A percentile compares a stretch with the other conserved stretches of the same genome.
Conservation (phyloP, 2,888 invertebrate genomes). For the Cerceris ruficornis region DNA sequence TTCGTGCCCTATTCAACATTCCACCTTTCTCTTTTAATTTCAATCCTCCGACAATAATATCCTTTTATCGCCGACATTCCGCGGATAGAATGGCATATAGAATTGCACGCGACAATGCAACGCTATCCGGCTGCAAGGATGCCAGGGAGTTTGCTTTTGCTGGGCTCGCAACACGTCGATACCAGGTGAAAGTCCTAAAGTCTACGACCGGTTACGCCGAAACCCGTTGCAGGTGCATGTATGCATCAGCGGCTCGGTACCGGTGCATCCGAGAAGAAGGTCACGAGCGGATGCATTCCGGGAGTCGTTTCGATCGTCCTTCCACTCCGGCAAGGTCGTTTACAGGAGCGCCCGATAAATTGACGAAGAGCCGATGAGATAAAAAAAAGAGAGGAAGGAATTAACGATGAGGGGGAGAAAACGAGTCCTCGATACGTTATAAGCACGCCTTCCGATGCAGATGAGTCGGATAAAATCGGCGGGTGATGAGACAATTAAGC, state of each 20-base stretch:
- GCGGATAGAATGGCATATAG: conserved; percentile 18
- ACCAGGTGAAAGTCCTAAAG: conserved; percentile 63
- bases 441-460: background rate
- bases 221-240: conserved; percentile 65
- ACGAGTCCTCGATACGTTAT: conserved; percentile 25
- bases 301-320: conserved; percentile 64
- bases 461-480: background rate
- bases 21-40: background rate
- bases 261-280: conserved; percentile 62
- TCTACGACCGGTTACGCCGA: conserved; percentile 65
- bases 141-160: conserved; percentile 33
- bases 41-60: background rate
- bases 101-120: conserved; percentile 30
- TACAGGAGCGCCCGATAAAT: conserved; percentile 57
- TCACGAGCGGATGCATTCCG: conserved; percentile 63
- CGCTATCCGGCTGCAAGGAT: conserved; percentile 45
- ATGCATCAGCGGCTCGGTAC: conserved; percentile 58
- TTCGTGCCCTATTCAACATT: background rate
- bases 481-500: background rate
- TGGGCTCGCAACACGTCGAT: conserved; percentile 54
- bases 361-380: conserved; percentile 30
- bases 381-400: conserved; percentile 20
- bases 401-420: conserved; percentile 36
- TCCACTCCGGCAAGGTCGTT: conserved; percentile 60
- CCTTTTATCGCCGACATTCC: conserved; percentile 17